Conservation (phyloP, 2,888 invertebrate genomes). For the Xestia ashworthii region DNA sequence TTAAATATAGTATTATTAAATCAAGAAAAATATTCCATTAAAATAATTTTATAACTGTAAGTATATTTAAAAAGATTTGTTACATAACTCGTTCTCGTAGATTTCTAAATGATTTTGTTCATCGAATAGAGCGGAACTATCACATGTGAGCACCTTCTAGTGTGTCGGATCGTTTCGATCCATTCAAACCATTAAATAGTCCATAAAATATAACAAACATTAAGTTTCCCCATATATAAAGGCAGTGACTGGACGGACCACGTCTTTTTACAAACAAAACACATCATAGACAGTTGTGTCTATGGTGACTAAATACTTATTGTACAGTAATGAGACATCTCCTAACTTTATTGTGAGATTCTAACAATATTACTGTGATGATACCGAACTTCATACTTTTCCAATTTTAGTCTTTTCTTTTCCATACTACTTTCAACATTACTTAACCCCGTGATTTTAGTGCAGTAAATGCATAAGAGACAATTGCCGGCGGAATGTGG, state of each 20-base stretch:
- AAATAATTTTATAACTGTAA: conserved; percentile 37
- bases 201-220: conserved; percentile 24
- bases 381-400: conserved; percentile 13
- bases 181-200: conserved; percentile 20
- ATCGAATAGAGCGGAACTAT: conserved; percentile 60
- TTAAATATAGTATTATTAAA: conserved; percentile 54
- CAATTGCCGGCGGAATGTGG: conserved; percentile 14
- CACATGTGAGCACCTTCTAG: conserved; percentile 63
- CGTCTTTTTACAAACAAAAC: conserved; percentile 31
- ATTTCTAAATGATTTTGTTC: conserved; percentile 59
- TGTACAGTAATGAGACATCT: conserved; percentile 19
- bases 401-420: conserved; percentile 10
- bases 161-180: conserved; percentile 41
- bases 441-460: neutral
- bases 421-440: neutral
- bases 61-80: conserved; percentile 50
- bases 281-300: conserved; percentile 10
- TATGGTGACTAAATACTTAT: conserved; percentile 13
- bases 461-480: conserved; percentile 49
- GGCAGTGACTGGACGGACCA: conserved; percentile 74
- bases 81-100: conserved; percentile 37
- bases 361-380: conserved; percentile 58
- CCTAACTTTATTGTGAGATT: conserved; percentile 58
- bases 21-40: conserved; percentile 41
- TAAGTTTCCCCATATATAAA: conserved; percentile 48